These are phyloP conservation scores for Archips xylosteana DNA, from an alignment of 2,888 invertebrate genomes.

Conservation along the genomic window DNA sequence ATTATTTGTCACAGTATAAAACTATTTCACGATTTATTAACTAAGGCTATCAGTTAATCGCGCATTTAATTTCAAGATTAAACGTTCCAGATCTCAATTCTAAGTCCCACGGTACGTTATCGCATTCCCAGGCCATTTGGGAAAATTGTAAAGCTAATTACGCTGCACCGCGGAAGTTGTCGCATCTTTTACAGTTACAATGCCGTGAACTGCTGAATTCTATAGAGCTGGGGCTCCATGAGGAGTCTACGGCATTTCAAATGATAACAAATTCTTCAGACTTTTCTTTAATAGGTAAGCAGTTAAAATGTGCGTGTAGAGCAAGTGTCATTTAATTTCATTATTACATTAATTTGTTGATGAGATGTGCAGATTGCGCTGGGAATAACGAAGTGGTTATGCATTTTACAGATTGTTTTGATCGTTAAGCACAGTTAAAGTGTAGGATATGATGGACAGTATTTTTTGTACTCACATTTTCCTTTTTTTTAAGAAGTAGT, in stretches of 20 bases:
- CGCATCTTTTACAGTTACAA: constrained; percentile 30
- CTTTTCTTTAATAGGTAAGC: constrained; percentile 7
- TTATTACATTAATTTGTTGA: constrained; percentile 32
- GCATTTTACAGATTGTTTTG: constrained; percentile 23
- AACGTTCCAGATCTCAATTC: constrained; percentile 34
- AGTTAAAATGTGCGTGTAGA: constrained; percentile 29
- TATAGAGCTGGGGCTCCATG: constrained; percentile 17
- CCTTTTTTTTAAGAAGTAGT: background rate
- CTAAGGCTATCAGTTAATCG: background rate
- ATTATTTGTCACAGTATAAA: constrained; percentile 1
- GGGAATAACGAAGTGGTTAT: constrained; percentile 17
- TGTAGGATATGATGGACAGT: background rate
- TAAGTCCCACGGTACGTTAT: constrained; percentile 44
- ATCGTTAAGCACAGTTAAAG: background rate
- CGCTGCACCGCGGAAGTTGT: constrained; percentile 42
- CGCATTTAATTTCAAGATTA: constrained; percentile 26
- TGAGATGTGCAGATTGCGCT: constrained; percentile 28
- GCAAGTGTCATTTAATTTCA: constrained; percentile 27
- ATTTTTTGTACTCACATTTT: background rate
- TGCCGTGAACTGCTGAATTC: constrained; percentile 19
- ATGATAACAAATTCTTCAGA: constrained; percentile 18
- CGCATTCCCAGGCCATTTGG: constrained; percentile 46
- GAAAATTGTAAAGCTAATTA: constrained; percentile 45
- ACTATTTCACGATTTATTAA: constrained; percentile 4
- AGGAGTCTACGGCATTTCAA: constrained; percentile 9